These are phyloP conservation scores for Xerus inauris DNA, from an alignment of 2,113 vertebrate species.

Conservation along the genomic window DNA sequence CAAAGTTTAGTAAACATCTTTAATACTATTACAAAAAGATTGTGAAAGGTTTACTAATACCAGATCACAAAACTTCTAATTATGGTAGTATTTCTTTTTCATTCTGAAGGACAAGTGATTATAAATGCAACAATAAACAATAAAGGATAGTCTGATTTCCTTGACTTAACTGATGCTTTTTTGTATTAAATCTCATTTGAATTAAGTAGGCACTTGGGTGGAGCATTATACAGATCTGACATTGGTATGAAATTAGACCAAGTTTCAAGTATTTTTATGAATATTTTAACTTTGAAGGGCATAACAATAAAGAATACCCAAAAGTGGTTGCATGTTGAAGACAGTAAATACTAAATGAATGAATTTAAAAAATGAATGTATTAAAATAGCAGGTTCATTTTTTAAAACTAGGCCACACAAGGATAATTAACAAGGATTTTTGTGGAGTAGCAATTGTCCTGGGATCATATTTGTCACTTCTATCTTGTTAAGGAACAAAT, in stretches of 20 bases:
- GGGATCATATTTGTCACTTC: not conserved
- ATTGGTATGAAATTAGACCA: not conserved
- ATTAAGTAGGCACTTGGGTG: not conserved
- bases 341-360: not conserved
- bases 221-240: not conserved
- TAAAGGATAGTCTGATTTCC: not conserved
- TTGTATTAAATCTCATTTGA: not conserved
- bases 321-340: not conserved
- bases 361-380: not conserved
- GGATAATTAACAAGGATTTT: not conserved
- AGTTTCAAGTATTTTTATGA: not conserved
- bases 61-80: not conserved
- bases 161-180: not conserved
- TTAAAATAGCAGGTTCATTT: not conserved
- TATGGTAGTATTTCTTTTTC: not conserved
- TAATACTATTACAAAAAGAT: not conserved
- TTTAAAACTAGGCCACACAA: not conserved
- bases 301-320: not conserved
- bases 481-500: not conserved
- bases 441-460: not conserved
- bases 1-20: not conserved
- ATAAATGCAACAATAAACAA: not conserved
- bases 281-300: not conserved
- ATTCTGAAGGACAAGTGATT: not conserved
- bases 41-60: not conserved